Percentiles rank a stretch among this genome's conserved stretches.
phyloP scores from a whole-genome alignment of 2,888 invertebrate genomes.

The Lasius platythorax region DNA sequence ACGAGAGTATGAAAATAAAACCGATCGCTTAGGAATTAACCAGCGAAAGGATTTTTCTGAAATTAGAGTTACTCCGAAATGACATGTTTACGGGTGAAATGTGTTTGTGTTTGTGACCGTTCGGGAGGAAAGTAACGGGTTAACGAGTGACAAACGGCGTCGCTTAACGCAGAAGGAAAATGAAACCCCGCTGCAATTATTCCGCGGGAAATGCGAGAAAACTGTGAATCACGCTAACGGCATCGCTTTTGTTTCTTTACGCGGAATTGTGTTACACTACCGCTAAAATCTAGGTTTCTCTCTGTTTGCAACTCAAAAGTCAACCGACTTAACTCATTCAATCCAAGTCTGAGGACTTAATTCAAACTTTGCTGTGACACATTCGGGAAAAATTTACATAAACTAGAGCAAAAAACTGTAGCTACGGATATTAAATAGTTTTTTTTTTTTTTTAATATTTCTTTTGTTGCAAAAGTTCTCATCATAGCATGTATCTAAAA shows the following conservation, averaged over 20 bases:
- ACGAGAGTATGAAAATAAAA: not conserved
- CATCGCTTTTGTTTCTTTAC: slow-evolving; percentile 20
- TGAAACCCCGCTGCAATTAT: slow-evolving; percentile 30
- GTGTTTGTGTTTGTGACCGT: not conserved
- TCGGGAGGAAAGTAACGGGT: slow-evolving; percentile 5
- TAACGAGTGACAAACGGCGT: slow-evolving; percentile 13
- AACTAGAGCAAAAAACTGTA: not conserved
- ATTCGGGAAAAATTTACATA: not conserved
- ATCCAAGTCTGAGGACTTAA: not conserved
- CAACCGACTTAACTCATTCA: slow-evolving; percentile 17
- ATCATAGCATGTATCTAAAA: not conserved
- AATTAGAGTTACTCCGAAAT: not conserved
- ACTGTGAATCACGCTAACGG: slow-evolving; percentile 15
- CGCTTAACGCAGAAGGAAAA: slow-evolving; percentile 25
- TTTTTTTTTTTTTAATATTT: not conserved
- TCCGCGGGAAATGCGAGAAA: not conserved
- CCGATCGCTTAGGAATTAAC: not conserved
- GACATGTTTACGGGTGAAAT: slow-evolving; percentile 6
- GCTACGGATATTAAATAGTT: not conserved
- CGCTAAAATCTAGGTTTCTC: slow-evolving; percentile 20
- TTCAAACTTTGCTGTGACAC: not conserved
- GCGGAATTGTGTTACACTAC: not conserved
- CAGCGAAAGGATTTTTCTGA: not conserved
- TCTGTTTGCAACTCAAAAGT: not conserved
- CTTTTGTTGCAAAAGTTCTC: not conserved